Base-by-base conservation (phyloP, 2,888 invertebrate species). In the Erpobdella octoculata region DNA sequence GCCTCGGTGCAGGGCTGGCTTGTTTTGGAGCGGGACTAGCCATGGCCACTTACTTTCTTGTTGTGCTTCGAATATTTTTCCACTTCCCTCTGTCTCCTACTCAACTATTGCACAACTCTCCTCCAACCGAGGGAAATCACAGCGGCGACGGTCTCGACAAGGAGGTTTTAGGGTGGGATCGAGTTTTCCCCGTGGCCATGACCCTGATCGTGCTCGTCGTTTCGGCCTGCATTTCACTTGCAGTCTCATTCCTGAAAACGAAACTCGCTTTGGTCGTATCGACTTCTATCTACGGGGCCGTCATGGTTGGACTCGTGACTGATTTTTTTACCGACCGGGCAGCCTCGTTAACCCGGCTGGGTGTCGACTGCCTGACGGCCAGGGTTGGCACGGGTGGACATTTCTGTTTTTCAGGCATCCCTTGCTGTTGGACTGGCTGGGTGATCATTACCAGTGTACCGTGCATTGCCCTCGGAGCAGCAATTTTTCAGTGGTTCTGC, bases 261-360 rank as follows among this genome's bases (percentile, higher is more conserved):
- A 69, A 69, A 31, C 33, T 53, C n/a, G 25, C 48, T 12, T 35
- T 69, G n/a, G 37, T 69, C 35, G 1, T 35, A 18, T 69, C 69
- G 18, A 41, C 46, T 25, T 69, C 48, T n/a, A 5, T 69, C 6
- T 3, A 36, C 18, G 69, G 69, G n/a, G 48, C 69, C 25, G 53
- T 58, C 15, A 58, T 58, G 69, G n/a, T 69, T 35, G 46, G 38
- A 12, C 33, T 69, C n/a, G 37, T 25, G 28, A 25, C 37, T 35
- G 69, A 69, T 21, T 9, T 36, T 33, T 36, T 69, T 21, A 46
- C 48, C 9, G 69, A 69, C 37, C 18, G n/a, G 6, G 18, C n/a
- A 28, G 15, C 58, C 12, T 18, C 37, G 35, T 21, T 69, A 3
- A 58, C 69, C 58, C n/a, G 46, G 21, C 31, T 69, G n/a, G 48